Conservation (phyloP, 2,888 invertebrate genomes). For the Xylota segnis region DNA sequence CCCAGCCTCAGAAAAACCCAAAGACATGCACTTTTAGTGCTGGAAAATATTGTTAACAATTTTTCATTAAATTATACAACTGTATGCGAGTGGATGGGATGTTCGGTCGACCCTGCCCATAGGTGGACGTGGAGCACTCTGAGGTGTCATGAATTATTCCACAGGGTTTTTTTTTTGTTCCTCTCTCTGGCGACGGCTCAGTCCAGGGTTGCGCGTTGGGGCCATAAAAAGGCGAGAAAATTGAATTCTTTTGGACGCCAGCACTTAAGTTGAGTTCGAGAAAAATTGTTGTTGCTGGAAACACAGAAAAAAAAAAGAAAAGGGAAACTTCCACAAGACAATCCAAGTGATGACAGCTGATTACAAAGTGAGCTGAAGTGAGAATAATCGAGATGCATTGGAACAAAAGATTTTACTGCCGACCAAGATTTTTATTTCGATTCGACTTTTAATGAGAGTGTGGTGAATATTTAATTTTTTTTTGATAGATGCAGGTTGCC, state of each 20-base stretch:
- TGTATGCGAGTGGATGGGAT: conserved; percentile 29
- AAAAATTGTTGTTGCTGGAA: conserved; percentile 43
- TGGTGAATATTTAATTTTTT: conserved; percentile 59
- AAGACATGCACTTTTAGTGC: conserved; percentile 23
- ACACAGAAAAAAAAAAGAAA: neutral
- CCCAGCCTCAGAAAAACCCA: conserved; percentile 27
- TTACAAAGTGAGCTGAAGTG: conserved; percentile 70
- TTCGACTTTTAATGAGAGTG: conserved; percentile 67
- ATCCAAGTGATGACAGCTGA: conserved; percentile 71
- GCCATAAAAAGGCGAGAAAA: conserved; percentile 74
- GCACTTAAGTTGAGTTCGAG: conserved; percentile 59
- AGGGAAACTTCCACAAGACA: conserved; percentile 51
- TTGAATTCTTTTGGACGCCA: conserved; percentile 74
- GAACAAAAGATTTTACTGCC: conserved; percentile 66
- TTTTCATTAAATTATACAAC: conserved; percentile 73
- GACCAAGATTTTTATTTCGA: conserved; percentile 54
- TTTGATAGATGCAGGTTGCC: neutral
- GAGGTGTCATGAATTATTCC: conserved; percentile 76
- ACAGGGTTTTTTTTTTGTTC: conserved; percentile 33
- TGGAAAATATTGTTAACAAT: conserved; percentile 74
- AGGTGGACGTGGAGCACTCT: conserved; percentile 55
- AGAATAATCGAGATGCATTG: conserved; percentile 68
- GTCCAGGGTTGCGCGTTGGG: conserved; percentile 69
- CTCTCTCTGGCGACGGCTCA: neutral
- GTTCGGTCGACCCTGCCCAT: conserved; percentile 71